A percentile compares a stretch with the other conserved stretches of the same genome.
Conservation (phyloP, 2,113 vertebrate genomes). For the Vulpes lagopus region DNA sequence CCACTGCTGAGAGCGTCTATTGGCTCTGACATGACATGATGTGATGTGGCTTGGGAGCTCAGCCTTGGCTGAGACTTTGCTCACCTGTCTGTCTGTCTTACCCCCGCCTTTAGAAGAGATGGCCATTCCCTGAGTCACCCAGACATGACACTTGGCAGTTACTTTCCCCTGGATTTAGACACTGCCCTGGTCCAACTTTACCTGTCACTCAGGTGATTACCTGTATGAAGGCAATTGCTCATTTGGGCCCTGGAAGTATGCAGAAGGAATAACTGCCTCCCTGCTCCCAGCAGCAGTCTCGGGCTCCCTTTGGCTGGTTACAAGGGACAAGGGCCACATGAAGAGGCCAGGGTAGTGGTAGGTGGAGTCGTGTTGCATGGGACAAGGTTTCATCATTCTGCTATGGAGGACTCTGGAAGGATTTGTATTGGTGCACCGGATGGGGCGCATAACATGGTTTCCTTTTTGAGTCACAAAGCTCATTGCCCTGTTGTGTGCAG, state of each 20-base stretch:
- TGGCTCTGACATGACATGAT: background rate
- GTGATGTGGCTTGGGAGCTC: background rate
- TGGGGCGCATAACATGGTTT: no score
- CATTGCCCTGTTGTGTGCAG: no score
- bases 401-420: background rate
- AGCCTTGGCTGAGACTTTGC: background rate
- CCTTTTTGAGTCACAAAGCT: background rate
- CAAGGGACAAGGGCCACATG: background rate
- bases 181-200: background rate
- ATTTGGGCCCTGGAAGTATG: background rate
- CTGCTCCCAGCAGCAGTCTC: background rate
- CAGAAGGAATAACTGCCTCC: background rate
- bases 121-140: background rate
- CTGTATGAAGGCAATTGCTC: background rate
- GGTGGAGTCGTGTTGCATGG: background rate
- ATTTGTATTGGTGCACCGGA: background rate
- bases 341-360: no score
- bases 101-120: background rate
- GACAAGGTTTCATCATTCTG: no score
- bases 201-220: background rate
- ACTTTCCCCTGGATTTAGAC: background rate
- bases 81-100: background rate
- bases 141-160: background rate
- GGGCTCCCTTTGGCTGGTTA: background rate
- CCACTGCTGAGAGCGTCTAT: fast-evolving